phyloP scores from a whole-genome alignment of 2,113 vertebrate genomes.

The Pristiophorus japonicus region DNA sequence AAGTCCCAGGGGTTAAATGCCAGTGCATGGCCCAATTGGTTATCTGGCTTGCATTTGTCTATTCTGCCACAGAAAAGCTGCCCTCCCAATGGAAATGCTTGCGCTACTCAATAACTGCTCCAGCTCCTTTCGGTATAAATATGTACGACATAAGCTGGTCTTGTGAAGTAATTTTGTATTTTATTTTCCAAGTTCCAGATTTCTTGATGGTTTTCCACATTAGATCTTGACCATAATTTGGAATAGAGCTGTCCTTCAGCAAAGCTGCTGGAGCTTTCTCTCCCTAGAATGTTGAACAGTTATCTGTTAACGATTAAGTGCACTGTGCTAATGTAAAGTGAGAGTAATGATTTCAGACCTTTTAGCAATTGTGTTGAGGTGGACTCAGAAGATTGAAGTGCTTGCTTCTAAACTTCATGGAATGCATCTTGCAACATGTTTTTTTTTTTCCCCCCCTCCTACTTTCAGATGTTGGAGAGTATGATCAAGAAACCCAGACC shows the following conservation, averaged over 20 bases:
- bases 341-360: background rate
- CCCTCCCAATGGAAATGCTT: no score
- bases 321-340: background rate
- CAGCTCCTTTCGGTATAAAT: no score
- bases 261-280: background rate
- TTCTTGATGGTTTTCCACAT: no score
- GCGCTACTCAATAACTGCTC: no score
- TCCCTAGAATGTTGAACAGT: no score
- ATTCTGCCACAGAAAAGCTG: no score
- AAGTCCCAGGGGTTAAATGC: no score
- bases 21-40: no score
- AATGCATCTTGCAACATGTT: background rate
- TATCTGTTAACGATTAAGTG: background rate
- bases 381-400: background rate
- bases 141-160: no score
- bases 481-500: conserved; percentile 98
- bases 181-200: no score
- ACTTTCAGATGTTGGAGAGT: conserved; percentile 90
- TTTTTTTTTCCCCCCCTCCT: background rate
- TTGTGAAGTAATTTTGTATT: background rate
- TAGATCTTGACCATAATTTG: background rate
- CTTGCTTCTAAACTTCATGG: background rate
- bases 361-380: background rate
- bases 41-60: no score
- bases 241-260: background rate